A percentile compares a stretch with the other conserved stretches of the same genome.
Conservation (phyloP, 92 coral and sea anemone species). For the Parazoanthus atlanticus region DNA sequence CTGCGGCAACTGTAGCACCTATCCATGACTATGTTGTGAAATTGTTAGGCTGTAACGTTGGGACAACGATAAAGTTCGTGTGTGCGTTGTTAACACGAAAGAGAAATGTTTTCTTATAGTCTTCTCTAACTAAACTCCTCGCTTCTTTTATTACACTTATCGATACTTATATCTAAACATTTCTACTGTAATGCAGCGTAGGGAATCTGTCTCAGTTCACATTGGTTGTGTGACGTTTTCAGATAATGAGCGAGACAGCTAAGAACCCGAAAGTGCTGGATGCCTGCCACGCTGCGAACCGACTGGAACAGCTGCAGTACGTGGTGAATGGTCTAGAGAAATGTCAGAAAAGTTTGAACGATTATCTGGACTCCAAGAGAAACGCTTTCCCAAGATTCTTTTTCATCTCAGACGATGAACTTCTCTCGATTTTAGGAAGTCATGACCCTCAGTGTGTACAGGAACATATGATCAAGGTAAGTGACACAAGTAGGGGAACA, state of each 20-base stretch:
- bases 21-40: no score
- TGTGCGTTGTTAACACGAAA: neutral
- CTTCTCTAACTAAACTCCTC: neutral
- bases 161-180: neutral
- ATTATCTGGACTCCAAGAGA: slow-evolving; percentile 97
- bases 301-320: slow-evolving; percentile 93
- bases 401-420: slow-evolving; percentile 99
- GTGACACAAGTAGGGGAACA: neutral
- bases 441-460: slow-evolving; percentile 98
- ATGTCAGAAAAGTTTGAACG: slow-evolving; percentile 98
- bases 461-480: slow-evolving; percentile 98
- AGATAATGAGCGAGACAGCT: slow-evolving; percentile 97
- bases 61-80: neutral
- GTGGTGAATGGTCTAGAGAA: slow-evolving; percentile 96
- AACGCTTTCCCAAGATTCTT: slow-evolving; percentile 99
- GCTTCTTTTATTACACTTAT: neutral
- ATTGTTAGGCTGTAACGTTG: no score
- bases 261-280: slow-evolving; percentile 98
- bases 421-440: slow-evolving; percentile 95
- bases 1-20: no score
- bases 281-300: slow-evolving; percentile 93
- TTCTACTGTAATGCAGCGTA: neutral
- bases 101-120: neutral
- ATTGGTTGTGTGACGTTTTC: neutral
- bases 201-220: neutral